Evolutionary conservation across 1,140 invertebrate species (phyloP), one percentile per base, ranked within the genome.

Genomic region (Chlorops oryzae): DNA sequence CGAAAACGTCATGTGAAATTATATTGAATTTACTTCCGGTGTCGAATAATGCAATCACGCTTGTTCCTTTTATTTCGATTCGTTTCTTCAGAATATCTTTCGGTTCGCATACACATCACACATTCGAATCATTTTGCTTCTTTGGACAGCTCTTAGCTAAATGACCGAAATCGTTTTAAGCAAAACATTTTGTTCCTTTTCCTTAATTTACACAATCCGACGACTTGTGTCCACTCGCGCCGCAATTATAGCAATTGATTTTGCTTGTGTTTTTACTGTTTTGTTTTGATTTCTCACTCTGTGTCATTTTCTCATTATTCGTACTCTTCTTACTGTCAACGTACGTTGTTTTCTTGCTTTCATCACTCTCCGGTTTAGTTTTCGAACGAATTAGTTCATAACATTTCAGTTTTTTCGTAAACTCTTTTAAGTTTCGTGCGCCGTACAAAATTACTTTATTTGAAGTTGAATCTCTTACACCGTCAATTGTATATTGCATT

Each of bases 21-120:
- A 39, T 23, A 21, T 47, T 47, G n/a, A 21, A 37, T 24, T 47
- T 37, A 23, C 28, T 37, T 17, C 35, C 35, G 7, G 35, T 23
- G 12, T 47, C 34, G 27, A 23, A 58, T 35, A 18, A 32, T 3
- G 2, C 51, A 10, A 25, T 42, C 44, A 20, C 53, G n/a, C 15
- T 45, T 22, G 28, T 42, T 41, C 38, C 49, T 22, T 5, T 21
- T 2, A 37, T 23, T 17, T 43, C 27, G 3, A 43, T n/a, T n/a
- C n/a, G n/a, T n/a, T n/a, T n/a, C n/a, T n/a, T n/a, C 41, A 43
- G n/a, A 5, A 25, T 10, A 22, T 24, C 27, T 13, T 43, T 22
- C 18, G 3, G 7, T 20, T 3, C 38, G 5, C 22, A 12, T 5
- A 5, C 12, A 22, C 6, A 43, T 12, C n/a, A n/a, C 27, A 43